These are phyloP conservation scores for Parnassius apollo DNA, from an alignment of 2,888 invertebrate genomes.

Conservation along the genomic window DNA sequence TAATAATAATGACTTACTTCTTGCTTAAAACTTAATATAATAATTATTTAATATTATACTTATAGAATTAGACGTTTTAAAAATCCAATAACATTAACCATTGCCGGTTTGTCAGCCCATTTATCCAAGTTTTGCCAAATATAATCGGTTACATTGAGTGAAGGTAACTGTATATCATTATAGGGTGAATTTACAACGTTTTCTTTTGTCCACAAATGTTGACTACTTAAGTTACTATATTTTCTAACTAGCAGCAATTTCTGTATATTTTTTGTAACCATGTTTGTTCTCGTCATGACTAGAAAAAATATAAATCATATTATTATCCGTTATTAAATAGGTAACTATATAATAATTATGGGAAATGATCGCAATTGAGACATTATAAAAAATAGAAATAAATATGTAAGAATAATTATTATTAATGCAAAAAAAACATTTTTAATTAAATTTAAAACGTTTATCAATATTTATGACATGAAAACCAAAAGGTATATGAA, in stretches of 20 bases:
- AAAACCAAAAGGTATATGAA: too few relatives aligned
- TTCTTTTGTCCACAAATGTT: constrained; percentile 45
- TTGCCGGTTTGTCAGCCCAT: constrained; percentile 83
- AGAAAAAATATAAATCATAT: neutral
- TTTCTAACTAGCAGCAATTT: constrained; percentile 36
- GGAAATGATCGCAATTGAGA: too few relatives aligned
- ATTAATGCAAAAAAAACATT: neutral
- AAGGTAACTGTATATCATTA: constrained; percentile 68
- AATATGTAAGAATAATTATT: too few relatives aligned
- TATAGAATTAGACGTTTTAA: too few relatives aligned
- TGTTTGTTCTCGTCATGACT: constrained; percentile 40
- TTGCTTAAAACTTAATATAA: too few relatives aligned
- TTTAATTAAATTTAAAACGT: too few relatives aligned
- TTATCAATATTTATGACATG: too few relatives aligned
- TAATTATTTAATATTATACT: too few relatives aligned
- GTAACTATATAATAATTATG: too few relatives aligned
- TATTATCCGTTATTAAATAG: too few relatives aligned
- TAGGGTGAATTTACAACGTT: constrained; percentile 72
- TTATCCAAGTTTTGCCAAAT: constrained; percentile 82
- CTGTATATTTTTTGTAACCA: constrained; percentile 37
- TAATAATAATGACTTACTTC: too few relatives aligned
- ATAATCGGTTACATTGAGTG: constrained; percentile 77
- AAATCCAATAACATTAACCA: constrained; percentile 61
- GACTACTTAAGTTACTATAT: constrained; percentile 31
- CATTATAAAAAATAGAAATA: too few relatives aligned